A percentile compares a stretch with the other conserved stretches of the same genome.
Conservation (phyloP, 2,888 invertebrate species). For the Philereme transversata region DNA sequence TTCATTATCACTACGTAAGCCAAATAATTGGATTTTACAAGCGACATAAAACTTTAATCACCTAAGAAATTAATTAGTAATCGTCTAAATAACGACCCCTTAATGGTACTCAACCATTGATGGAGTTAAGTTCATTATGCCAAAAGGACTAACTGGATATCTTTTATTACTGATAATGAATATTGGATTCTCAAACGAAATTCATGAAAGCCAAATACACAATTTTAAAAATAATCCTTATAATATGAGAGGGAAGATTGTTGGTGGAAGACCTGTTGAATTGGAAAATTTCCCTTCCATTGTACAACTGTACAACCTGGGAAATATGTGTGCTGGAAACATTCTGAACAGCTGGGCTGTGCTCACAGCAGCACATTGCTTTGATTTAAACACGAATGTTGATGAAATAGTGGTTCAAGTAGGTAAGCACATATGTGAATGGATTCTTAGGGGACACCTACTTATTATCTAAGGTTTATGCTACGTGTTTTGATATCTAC, state of each 20-base stretch:
- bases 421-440: slow-evolving; percentile 48
- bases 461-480: too few species aligned
- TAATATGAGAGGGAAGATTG: slow-evolving; percentile 46
- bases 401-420: slow-evolving; percentile 56
- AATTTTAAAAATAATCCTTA: background rate
- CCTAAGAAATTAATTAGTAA: slow-evolving; percentile 34
- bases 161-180: slow-evolving; percentile 9
- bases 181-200: slow-evolving; percentile 6
- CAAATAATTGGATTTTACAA: slow-evolving; percentile 30
- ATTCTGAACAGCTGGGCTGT: slow-evolving; percentile 62
- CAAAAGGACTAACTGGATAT: slow-evolving; percentile 4
- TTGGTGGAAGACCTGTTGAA: slow-evolving; percentile 52
- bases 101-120: slow-evolving; percentile 3
- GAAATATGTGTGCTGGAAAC: slow-evolving; percentile 59
- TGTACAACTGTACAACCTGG: slow-evolving; percentile 60
- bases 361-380: slow-evolving; percentile 67
- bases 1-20: background rate
- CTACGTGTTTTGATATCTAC: too few species aligned
- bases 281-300: slow-evolving; percentile 55
- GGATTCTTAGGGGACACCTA: too few species aligned
- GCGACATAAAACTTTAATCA: slow-evolving; percentile 44
- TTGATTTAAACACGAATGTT: slow-evolving; percentile 51
- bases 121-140: slow-evolving; percentile 17
- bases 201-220: background rate
- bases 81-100: slow-evolving; percentile 3